phyloP scores from a whole-genome alignment of 1,140 invertebrate genomes.

The Meloidogyne chitwoodi region DNA sequence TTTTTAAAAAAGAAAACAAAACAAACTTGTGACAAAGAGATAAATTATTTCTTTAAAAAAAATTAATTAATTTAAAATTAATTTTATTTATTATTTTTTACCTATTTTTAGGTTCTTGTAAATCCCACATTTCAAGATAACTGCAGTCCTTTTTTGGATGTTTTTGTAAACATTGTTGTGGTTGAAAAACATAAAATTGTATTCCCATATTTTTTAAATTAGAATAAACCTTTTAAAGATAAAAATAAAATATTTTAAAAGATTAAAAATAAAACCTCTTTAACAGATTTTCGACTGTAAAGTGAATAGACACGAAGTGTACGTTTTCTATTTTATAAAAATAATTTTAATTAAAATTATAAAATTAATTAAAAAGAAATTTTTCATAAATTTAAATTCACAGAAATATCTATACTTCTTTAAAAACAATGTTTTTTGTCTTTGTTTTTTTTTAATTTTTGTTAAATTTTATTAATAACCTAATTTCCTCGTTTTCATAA shows the following conservation, averaged over 20 bases:
- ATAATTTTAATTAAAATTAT: no score
- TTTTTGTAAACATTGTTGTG: conserved; percentile 22
- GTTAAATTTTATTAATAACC: conserved; percentile 62
- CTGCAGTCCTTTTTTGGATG: conserved; percentile 47
- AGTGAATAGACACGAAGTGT: conserved; percentile 57
- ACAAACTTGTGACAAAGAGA: conserved; percentile 32
- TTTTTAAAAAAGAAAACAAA: neutral
- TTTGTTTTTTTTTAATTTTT: no score
- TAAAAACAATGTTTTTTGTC: no score
- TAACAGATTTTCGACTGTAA: conserved; percentile 37
- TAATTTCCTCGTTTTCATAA: conserved; percentile 71
- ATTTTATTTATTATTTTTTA: neutral
- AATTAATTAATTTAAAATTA: neutral
- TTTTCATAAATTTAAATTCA: no score
- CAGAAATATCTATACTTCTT: no score
- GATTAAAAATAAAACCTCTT: neutral
- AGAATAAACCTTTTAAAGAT: neutral
- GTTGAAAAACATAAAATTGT: conserved; percentile 54
- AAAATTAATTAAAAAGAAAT: neutral
- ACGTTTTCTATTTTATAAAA: conserved; percentile 49
- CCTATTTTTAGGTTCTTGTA: conserved; percentile 46
- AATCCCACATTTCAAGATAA: conserved; percentile 57
- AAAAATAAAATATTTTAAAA: neutral
- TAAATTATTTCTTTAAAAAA: neutral
- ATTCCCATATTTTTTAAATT: conserved; percentile 48